These are phyloP conservation scores for Akabosia matsudoensis DNA, from an alignment of 1,140 invertebrate species.

Conservation along the genomic window DNA sequence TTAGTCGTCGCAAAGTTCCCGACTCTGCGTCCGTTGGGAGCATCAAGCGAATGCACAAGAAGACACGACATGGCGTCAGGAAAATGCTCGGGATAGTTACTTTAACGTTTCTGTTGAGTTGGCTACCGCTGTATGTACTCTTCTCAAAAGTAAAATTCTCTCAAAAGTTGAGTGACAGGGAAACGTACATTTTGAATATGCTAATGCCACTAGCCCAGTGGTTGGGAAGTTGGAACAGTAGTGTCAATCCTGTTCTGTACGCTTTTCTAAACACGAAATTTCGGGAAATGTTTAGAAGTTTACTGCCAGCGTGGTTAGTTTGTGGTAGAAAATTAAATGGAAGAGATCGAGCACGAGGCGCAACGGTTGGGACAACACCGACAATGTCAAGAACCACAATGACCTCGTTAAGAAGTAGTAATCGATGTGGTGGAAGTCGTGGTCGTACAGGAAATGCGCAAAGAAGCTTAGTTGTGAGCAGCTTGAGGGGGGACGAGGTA, in stretches of 20 bases:
- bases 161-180: conserved; percentile 38
- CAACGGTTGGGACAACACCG: too few relatives aligned
- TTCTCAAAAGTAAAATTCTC: conserved; percentile 55
- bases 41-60: conserved; percentile 34
- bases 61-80: conserved; percentile 55
- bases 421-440: too few relatives aligned
- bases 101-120: conserved; percentile 62
- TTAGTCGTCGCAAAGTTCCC: conserved; percentile 48
- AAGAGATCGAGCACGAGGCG: too few relatives aligned
- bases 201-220: conserved; percentile 63
- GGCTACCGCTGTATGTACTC: conserved; percentile 63
- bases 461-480: too few relatives aligned
- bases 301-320: too few relatives aligned
- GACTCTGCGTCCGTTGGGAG: too few relatives aligned
- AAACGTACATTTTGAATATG: conserved; percentile 52
- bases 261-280: conserved; percentile 67
- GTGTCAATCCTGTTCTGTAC: conserved; percentile 60
- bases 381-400: too few relatives aligned
- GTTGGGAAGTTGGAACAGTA: conserved; percentile 59
- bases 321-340: too few relatives aligned
- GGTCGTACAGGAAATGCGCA: too few relatives aligned
- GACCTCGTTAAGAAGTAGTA: too few relatives aligned
- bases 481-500: too few relatives aligned
- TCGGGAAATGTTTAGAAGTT: conserved; percentile 62
- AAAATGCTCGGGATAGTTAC: conserved; percentile 66